phyloP scores from a whole-genome alignment of 2,113 vertebrate species.

The Alectura lathami region DNA sequence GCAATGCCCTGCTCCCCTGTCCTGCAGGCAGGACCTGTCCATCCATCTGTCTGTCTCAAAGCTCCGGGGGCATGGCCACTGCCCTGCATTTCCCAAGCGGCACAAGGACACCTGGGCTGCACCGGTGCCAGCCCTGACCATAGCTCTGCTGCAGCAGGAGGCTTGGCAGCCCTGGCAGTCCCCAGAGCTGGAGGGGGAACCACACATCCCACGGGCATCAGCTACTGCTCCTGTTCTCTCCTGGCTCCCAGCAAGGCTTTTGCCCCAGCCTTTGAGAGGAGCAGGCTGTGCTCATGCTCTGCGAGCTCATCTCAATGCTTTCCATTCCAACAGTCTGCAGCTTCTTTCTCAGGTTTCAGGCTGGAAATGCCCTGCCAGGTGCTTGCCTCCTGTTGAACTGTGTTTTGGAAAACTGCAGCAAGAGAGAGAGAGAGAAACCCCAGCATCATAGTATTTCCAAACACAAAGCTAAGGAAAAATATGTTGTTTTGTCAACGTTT shows the following conservation, averaged over 20 bases:
- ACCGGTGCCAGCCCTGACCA: background rate
- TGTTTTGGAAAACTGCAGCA: background rate
- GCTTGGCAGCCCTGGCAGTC: background rate
- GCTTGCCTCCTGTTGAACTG: background rate
- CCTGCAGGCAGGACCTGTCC: background rate
- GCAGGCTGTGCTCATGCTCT: background rate
- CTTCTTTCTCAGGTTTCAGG: background rate
- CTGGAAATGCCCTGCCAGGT: background rate
- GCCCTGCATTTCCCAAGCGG: background rate
- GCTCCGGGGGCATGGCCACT: background rate
- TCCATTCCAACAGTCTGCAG: background rate
- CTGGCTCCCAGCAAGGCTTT: background rate
- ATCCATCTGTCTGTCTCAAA: background rate
- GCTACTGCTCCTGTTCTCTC: background rate
- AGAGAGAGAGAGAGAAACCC: background rate
- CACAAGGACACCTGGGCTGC: background rate
- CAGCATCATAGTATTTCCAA: accelerated
- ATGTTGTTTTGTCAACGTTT: accelerated
- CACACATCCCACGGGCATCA: accelerated
- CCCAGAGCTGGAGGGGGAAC: background rate
- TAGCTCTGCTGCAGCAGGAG: background rate
- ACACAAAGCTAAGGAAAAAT: background rate
- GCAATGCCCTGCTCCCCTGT: background rate
- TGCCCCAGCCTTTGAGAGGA: background rate
- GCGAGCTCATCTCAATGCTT: background rate